A percentile compares a stretch with the other conserved stretches of the same genome.
Evolutionary conservation across 2,797 vertebrate genomes (phyloP).

Genomic region (Meriones psammophilus): DNA sequence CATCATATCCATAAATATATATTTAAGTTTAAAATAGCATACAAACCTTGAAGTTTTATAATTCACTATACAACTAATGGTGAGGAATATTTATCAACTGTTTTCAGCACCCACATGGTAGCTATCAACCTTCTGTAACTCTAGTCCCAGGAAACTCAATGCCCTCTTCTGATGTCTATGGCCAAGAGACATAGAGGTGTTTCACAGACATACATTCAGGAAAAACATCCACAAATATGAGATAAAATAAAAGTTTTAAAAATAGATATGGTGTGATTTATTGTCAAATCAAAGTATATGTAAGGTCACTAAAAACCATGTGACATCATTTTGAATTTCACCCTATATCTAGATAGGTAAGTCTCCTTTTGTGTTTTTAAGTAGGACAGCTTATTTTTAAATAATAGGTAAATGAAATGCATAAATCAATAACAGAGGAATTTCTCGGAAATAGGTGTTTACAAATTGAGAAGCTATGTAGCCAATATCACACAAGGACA

Average conservation of each 20-base stretch:
- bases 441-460: not conserved
- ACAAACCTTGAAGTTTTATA: slow-evolving; percentile 9
- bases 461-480: not conserved
- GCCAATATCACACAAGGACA: not conserved
- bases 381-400: slow-evolving; percentile 20
- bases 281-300: not conserved
- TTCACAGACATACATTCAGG: not conserved
- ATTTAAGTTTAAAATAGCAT: slow-evolving; percentile 33
- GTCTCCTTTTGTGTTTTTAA: not conserved
- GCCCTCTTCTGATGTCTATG: not conserved
- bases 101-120: not conserved
- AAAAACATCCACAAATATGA: not conserved
- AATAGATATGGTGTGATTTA: not conserved
- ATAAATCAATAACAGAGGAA: not conserved
- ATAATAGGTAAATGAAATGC: not conserved
- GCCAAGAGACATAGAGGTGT: no score
- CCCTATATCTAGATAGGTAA: not conserved
- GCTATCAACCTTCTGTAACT: not conserved
- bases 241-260: not conserved
- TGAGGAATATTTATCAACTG: not conserved
- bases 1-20: not conserved
- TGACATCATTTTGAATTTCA: not conserved
- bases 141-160: not conserved
- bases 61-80: slow-evolving; percentile 7
- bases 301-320: not conserved